Conservation (phyloP, 2,797 vertebrate species). For the Arctocebus calabarensis region DNA sequence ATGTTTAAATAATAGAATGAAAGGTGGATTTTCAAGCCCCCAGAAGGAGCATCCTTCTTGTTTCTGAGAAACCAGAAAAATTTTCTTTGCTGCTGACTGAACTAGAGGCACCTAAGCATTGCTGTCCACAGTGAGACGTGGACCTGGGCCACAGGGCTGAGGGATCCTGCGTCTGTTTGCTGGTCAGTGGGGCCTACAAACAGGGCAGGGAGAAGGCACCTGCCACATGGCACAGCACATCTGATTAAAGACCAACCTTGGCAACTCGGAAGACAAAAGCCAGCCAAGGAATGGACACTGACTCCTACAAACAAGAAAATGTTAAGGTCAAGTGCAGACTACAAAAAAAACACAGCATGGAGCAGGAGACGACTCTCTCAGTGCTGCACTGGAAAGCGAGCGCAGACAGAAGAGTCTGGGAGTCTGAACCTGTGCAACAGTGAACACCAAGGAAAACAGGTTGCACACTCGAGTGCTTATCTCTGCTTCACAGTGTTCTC, state of each 20-base stretch:
- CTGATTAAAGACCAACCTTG: not conserved
- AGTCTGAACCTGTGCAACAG: not conserved
- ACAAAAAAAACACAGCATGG: conserved; percentile 22
- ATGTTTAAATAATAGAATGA: not conserved
- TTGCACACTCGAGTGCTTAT: not conserved
- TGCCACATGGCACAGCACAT: fast-evolving
- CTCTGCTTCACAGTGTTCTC: not conserved
- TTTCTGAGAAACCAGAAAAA: not conserved
- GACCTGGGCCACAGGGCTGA: fast-evolving
- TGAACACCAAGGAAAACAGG: not conserved
- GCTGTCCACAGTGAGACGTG: fast-evolving
- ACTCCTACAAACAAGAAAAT: not conserved
- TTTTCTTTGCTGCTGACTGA: not conserved
- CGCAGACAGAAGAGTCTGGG: not conserved
- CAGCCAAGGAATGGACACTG: not conserved
- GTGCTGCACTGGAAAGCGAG: not conserved
- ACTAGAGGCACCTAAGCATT: not conserved
- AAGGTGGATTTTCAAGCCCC: not conserved
- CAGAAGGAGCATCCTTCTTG: not conserved
- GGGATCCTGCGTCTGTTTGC: not conserved
- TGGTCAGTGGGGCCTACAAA: not conserved
- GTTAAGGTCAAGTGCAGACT: not conserved
- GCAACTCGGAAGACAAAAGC: not conserved
- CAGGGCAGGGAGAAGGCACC: not conserved
- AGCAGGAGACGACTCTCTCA: conserved; percentile 2